phyloP scores from a whole-genome alignment of 92 coral and sea anemone species.

The Muricea muricata region DNA sequence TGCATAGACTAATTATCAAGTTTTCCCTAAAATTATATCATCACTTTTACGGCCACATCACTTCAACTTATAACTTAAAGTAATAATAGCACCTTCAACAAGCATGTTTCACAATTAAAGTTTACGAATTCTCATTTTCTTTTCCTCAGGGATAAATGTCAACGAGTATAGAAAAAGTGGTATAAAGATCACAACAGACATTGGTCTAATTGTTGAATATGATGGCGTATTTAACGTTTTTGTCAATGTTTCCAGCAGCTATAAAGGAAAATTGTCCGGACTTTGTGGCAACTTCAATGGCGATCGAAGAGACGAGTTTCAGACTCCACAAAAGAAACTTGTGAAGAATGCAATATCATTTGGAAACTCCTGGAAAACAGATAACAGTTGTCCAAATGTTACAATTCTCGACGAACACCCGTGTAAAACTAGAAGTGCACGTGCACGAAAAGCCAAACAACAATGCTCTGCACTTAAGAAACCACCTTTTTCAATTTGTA shows the following conservation, averaged over 20 bases:
- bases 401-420: conserved; percentile 1
- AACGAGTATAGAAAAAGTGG: not conserved
- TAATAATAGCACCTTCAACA: no score
- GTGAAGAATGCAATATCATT: conserved; percentile 3
- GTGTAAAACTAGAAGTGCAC: not conserved
- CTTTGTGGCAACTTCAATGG: conserved; percentile 38
- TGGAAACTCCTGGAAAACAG: conserved; percentile 27
- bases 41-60: no score
- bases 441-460: not conserved
- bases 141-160: not conserved
- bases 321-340: conserved; percentile 16
- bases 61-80: no score
- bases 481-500: conserved; percentile 18
- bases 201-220: conserved; percentile 18
- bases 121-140: no score
- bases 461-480: conserved; percentile 9
- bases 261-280: conserved; percentile 24
- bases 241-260: conserved; percentile 6
- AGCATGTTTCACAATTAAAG: no score
- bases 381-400: conserved; percentile 14
- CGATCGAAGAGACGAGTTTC: conserved; percentile 4
- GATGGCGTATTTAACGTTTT: conserved; percentile 37
- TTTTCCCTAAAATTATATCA: no score
- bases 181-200: conserved; percentile 15
- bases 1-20: no score